Base-by-base conservation (phyloP, 2,797 vertebrate species). In the Oreonectes daqikongensis region DNA sequence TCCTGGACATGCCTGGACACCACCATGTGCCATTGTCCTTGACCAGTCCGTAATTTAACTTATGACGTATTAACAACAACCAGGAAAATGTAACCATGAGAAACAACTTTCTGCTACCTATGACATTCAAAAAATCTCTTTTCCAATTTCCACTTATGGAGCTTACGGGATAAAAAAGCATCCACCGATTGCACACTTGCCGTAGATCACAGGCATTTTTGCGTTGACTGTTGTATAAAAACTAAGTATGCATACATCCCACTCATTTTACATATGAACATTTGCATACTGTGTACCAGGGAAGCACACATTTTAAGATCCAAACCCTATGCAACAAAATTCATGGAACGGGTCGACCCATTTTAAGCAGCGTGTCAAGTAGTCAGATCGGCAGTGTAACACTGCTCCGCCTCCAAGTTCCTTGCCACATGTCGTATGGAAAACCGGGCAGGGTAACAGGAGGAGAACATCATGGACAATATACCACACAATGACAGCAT, bases 401-500 rank as follows among this genome's bases (percentile, higher is more conserved):
- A 64, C 52, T 61, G 75, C 70, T 79, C 57, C 65, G 65, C 46
- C 73, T 65, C 73, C 63, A 67, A 50, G 46, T 67, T 79, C 69
- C 65, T 55, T 10, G 55, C 64, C 77, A 66, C 38, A 69, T 61
- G 68, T 69, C 40, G 57, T 61, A 64, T 42, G 9, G 57, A 67
- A 67, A 78, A 75, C 70, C 24, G 64, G 79, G 65, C 65, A 35
- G 74, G 72, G 57, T 28, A 66, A 78, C 72, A 30, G 63, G 40
- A 79, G 77, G 72, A 71, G 65, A 80, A 82, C 75, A 81, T 69
- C 81, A 79, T 77, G 68, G 73, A 79, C 79, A 75, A 75, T 30
- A 75, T 30, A 81, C 72, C 81, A 81, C 75, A 79, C 77, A 77
- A 80, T 77, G 76, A 79, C 65, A 66, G 48, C 67, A 77, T 64